phyloP scores from a whole-genome alignment of 2,888 invertebrate species.

The Sinohyriopsis cumingii region DNA sequence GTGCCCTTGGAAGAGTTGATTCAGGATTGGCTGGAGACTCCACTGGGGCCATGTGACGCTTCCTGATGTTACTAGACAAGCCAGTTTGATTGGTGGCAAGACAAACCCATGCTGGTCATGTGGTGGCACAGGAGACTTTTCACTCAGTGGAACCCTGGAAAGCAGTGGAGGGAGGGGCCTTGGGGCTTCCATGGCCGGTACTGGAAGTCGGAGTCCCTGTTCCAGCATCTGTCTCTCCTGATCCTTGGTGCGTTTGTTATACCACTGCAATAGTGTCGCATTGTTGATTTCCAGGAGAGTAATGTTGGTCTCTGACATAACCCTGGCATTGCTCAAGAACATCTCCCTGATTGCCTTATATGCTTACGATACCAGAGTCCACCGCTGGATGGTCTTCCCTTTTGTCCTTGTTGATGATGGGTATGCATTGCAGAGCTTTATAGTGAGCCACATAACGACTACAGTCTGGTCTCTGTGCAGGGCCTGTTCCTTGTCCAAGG shows the following conservation, averaged over 20 bases:
- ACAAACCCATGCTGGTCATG: slow-evolving; percentile 8
- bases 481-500: slow-evolving; percentile 10
- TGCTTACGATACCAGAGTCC: slow-evolving; percentile 5
- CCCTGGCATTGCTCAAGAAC: slow-evolving; percentile 6
- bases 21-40: slow-evolving; percentile 3
- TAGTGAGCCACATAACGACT: slow-evolving; percentile 18
- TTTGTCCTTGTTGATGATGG: slow-evolving; percentile 13
- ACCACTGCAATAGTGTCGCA: slow-evolving; percentile 13
- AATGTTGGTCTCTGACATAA: slow-evolving; percentile 8
- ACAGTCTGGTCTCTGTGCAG: slow-evolving; percentile 21
- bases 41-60: neutral
- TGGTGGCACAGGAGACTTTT: slow-evolving; percentile 5
- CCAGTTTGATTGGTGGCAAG: slow-evolving; percentile 8
- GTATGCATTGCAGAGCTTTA: slow-evolving; percentile 9
- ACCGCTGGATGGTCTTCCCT: slow-evolving; percentile 9
- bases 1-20: neutral
- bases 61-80: neutral
- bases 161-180: slow-evolving; percentile 4
- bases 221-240: slow-evolving; percentile 22
- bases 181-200: slow-evolving; percentile 9
- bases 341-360: slow-evolving; percentile 12
- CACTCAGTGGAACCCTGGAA: neutral
- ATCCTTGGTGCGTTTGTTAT: slow-evolving; percentile 6
- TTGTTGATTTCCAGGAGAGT: slow-evolving; percentile 17
- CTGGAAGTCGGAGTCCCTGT: slow-evolving; percentile 14